Evolutionary conservation across 2,797 vertebrate genomes (phyloP).

Genomic region (Malurus splendens): DNA sequence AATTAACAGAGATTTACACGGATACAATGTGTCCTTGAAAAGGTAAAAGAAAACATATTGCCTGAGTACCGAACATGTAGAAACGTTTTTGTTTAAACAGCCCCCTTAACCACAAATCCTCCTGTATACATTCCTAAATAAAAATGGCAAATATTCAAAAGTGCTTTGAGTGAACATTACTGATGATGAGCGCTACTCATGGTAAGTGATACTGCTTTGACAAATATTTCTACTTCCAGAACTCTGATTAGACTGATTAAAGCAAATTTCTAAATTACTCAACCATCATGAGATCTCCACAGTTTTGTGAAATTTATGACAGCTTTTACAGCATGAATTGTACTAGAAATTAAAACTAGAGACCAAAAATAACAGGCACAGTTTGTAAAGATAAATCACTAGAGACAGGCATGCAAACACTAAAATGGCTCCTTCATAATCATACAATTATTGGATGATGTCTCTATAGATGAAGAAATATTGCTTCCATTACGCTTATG

Average conservation of each 20-base stretch:
- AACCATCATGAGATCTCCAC: not conserved
- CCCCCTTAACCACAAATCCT: not conserved
- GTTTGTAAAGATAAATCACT: not conserved
- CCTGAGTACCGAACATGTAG: not conserved
- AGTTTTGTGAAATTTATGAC: not conserved
- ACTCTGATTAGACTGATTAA: not conserved
- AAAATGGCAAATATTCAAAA: not conserved
- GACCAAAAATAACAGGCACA: not conserved
- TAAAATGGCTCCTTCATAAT: not conserved
- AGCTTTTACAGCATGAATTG: not conserved
- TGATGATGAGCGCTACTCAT: not conserved
- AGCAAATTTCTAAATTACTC: not conserved
- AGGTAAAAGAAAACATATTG: not conserved
- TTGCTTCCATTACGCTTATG: not conserved
- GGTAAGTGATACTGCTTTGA: not conserved
- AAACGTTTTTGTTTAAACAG: not conserved
- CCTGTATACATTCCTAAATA: not conserved
- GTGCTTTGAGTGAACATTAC: not conserved
- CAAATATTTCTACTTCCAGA: not conserved
- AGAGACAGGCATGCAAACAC: not conserved
- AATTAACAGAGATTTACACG: not conserved
- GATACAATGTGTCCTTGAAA: not conserved
- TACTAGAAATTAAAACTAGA: not conserved
- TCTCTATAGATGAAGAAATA: not conserved
- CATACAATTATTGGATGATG: not conserved